These are phyloP conservation scores for Ischnus inquisitorius DNA, from an alignment of 2,888 invertebrate genomes.

Conservation along the genomic window DNA sequence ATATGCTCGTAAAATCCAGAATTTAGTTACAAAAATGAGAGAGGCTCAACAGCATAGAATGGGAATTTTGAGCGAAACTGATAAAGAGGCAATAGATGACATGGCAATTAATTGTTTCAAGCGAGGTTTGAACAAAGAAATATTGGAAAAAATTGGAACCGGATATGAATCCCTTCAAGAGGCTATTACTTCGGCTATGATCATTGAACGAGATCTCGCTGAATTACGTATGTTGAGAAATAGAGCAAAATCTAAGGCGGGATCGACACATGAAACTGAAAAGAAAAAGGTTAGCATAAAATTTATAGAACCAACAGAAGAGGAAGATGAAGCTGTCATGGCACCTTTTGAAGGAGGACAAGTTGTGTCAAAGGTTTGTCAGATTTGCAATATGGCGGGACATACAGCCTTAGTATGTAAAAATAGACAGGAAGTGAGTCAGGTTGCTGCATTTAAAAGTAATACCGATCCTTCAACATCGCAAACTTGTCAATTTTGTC, in stretches of 20 bases:
- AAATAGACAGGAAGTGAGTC: no score
- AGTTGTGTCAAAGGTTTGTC: no score
- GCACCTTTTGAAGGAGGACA: no score
- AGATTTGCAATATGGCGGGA: no score
- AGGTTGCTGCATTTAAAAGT: no score
- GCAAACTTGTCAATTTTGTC: background rate
- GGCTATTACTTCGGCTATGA: no score
- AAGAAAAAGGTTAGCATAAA: background rate
- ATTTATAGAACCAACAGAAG: background rate
- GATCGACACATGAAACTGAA: background rate
- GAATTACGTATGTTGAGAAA: background rate
- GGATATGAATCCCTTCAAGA: background rate
- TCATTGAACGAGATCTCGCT: no score
- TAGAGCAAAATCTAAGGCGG: background rate
- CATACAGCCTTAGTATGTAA: no score
- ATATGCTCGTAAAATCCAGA: background rate
- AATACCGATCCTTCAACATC: no score
- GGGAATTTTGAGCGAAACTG: background rate
- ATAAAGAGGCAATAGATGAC: background rate
- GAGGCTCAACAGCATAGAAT: background rate
- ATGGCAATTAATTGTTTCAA: background rate
- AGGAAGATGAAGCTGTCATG: background rate
- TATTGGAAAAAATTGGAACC: background rate
- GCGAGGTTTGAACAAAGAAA: background rate
- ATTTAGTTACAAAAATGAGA: background rate